Conservation (phyloP, 2,888 invertebrate species). For the Antheraea assamensis region DNA sequence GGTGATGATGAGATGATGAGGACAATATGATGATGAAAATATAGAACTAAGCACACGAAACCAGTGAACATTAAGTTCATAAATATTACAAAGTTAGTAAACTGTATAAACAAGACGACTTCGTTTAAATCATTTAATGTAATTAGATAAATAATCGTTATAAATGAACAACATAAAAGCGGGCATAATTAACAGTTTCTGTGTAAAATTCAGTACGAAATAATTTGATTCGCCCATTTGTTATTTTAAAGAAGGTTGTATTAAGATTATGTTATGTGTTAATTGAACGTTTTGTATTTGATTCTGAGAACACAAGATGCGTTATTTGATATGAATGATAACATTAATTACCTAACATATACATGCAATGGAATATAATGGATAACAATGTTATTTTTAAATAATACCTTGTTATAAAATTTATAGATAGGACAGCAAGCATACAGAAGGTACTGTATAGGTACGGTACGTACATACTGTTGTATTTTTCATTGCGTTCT, state of each 20-base stretch:
- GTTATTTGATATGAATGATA: constrained; percentile 12
- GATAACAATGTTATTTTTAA: not conserved
- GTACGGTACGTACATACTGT: too few species aligned
- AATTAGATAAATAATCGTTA: not conserved
- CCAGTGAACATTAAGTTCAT: not conserved
- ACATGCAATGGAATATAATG: not conserved
- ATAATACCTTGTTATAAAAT: too few species aligned
- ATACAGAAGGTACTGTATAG: too few species aligned
- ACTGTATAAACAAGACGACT: not conserved
- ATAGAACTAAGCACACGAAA: not conserved
- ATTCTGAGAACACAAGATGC: not conserved
- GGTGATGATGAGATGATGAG: too few species aligned
- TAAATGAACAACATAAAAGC: not conserved
- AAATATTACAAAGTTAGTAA: not conserved
- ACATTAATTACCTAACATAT: not conserved
- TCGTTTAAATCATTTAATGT: not conserved
- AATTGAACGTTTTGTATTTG: not conserved
- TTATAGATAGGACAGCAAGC: too few species aligned
- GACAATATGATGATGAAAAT: too few species aligned
- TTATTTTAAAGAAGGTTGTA: not conserved
- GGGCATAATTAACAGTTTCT: not conserved
- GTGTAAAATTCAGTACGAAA: not conserved
- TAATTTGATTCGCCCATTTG: constrained; percentile 5
- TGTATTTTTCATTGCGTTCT: not conserved
- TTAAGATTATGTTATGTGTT: not conserved